phyloP scores from a whole-genome alignment of 2,113 vertebrate genomes.

The Pholis gunnellus region DNA sequence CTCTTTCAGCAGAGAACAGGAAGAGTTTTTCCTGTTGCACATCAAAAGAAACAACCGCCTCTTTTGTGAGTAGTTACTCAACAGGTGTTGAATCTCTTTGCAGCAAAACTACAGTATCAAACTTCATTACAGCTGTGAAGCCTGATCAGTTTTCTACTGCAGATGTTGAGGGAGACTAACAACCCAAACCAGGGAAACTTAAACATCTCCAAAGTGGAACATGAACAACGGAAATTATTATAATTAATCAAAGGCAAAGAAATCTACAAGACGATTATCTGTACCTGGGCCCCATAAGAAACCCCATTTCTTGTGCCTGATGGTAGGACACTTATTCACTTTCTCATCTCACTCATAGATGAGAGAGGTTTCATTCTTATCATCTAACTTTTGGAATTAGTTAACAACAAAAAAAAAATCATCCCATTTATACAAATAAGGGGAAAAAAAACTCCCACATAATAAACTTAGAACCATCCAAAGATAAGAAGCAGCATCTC shows the following conservation, averaged over 20 bases:
- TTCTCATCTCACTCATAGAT: not conserved
- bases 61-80: constrained; percentile 32
- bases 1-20: constrained; percentile 1
- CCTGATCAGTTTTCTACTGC: not conserved
- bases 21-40: constrained; percentile 4
- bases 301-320: constrained; percentile 16
- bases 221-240: constrained; percentile 7
- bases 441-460: not conserved
- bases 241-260: constrained; percentile 33
- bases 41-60: not conserved
- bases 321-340: not conserved
- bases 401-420: constrained; percentile 23
- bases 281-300: not conserved
- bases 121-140: not conserved
- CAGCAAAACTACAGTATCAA: constrained; percentile 20
- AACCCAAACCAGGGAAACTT: constrained; percentile 25
- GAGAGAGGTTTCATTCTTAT: too few relatives aligned
- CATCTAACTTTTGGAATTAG: not conserved
- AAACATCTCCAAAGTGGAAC: constrained; percentile 32
- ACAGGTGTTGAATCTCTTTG: constrained; percentile 23
- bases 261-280: not conserved
- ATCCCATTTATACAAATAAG: not conserved
- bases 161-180: not conserved
- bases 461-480: constrained; percentile 2
- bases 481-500: constrained; percentile 22